Base-by-base conservation (phyloP, 2,797 vertebrate species). In the Neomorphus geoffroyi region DNA sequence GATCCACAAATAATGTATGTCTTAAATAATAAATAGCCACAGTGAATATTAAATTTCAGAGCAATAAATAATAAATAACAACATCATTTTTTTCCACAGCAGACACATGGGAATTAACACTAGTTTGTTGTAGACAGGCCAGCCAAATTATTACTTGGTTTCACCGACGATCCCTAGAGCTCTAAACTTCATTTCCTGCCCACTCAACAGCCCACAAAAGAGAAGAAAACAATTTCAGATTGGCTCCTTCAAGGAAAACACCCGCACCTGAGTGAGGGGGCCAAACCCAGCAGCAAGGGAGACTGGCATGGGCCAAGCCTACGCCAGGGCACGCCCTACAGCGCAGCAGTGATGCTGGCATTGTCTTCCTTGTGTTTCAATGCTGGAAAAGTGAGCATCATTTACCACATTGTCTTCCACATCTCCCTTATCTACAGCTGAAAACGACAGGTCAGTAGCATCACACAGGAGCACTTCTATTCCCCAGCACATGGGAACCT, bases 171-270 rank as follows among this genome's bases (percentile, higher is more conserved):
- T 91, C 67, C 69, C 86, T 48, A 81, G 92, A 73, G 84, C 58
- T 91, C 86, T 90, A 70, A 71, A 62, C 88, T 93, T 93, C n/a
- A 96, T 97, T 93, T 92, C 71, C 85, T 96, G 51, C 70, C 70
- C 54, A 66, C 57, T 96, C 62, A 87, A 93, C 30, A 91, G 88
- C 62, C 73, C 92, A 73, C 86, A 91, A 56, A 80, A 87, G 91
- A 91, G n/a, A 80, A 90, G 28, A 91, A 97, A 83, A 33, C 39
- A 78, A 67, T 91, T 80, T 78, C 50, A 86, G 30, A 53, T 18
- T 60, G 56, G 45, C 53, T 89, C 32, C 32, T 91, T 75, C 46
- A 45, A 73, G 77, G 45, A 90, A 88, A 88, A 30, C 53, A 33
- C 8, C 46, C 19, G 39, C 57, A 58, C 27, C 35, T 74, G 46